These are phyloP conservation scores for Neodontobutis hainanensis DNA, from an alignment of 2,113 vertebrate genomes.

Conservation along the genomic window DNA sequence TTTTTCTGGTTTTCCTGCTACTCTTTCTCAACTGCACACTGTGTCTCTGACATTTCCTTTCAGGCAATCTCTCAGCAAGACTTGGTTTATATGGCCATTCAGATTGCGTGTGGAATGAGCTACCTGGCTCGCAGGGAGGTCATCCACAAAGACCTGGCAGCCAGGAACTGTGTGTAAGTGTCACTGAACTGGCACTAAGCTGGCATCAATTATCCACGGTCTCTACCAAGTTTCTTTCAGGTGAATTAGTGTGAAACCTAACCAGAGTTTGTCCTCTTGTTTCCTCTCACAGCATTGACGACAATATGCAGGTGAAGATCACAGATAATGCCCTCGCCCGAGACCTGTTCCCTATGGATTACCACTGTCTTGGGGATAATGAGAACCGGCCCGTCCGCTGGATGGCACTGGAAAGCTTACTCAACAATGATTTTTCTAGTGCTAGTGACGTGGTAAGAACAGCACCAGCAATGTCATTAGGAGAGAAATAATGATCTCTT, in stretches of 20 bases:
- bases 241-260: constrained; percentile 24
- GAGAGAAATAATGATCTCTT: too few species aligned
- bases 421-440: constrained; percentile 97
- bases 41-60: constrained; percentile 19
- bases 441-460: constrained; percentile 95
- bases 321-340: constrained; percentile 96
- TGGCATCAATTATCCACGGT: neutral
- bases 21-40: neutral
- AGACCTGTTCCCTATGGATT: constrained; percentile 99
- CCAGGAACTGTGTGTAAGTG: constrained; percentile 98
- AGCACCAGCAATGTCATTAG: neutral
- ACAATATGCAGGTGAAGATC: constrained; percentile 98
- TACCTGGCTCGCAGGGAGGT: constrained; percentile 96
- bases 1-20: constrained; percentile 22
- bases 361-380: constrained; percentile 98
- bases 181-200: neutral
- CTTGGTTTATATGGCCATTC: constrained; percentile 98
- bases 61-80: constrained; percentile 98
- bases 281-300: constrained; percentile 87
- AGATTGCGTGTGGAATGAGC: constrained; percentile 99
- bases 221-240: constrained; percentile 2
- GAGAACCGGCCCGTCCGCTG: constrained; percentile 97
- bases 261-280: constrained; percentile 10
- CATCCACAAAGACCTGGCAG: constrained; percentile 97
- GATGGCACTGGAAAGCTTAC: constrained; percentile 98